These are phyloP conservation scores for Morphnarchus princeps DNA, from an alignment of 2,113 vertebrate species.

Conservation along the genomic window DNA sequence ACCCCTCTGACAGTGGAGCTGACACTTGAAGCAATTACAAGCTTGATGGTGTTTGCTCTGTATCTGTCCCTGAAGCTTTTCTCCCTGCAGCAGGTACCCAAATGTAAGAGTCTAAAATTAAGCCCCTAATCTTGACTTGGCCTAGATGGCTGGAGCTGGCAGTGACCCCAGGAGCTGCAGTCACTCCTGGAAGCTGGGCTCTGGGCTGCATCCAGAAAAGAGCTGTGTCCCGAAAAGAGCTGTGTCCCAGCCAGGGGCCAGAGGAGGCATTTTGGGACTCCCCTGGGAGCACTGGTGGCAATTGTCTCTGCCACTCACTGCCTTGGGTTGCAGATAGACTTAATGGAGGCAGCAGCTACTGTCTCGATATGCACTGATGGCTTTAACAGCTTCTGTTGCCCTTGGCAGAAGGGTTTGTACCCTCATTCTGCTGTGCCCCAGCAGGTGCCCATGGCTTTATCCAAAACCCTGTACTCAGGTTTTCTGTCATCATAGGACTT, in stretches of 20 bases:
- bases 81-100: background rate
- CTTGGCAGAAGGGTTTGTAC: background rate
- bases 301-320: background rate
- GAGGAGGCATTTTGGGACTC: accelerated
- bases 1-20: background rate
- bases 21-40: accelerated
- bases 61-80: background rate
- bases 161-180: background rate
- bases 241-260: accelerated
- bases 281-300: accelerated
- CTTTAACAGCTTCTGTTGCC: background rate
- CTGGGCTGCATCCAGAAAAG: background rate
- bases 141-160: background rate
- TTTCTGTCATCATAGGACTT: background rate
- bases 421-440: background rate
- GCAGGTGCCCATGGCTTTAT: background rate
- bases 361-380: background rate
- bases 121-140: background rate
- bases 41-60: background rate
- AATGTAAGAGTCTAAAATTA: background rate
- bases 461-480: background rate
- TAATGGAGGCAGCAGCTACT: background rate
- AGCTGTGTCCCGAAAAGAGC: accelerated
- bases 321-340: background rate
- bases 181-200: background rate